phyloP scores from a whole-genome alignment of 2,113 vertebrate species.

The Notarius quadriscutis region DNA sequence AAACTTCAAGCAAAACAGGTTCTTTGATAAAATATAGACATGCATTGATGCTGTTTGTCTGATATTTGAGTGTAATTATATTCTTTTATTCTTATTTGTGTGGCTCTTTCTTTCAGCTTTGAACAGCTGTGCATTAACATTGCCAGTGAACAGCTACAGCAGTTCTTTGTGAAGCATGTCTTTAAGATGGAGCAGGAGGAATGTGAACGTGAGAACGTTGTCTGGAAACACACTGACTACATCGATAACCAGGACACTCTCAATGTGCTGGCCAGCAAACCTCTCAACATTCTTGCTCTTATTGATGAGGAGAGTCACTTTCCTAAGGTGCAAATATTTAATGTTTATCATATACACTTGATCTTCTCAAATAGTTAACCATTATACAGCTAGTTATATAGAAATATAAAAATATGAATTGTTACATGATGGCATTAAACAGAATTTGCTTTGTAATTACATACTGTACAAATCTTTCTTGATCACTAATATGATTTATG shows the following conservation, averaged over 20 bases:
- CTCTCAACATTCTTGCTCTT: constrained; percentile 89
- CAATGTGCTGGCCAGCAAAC: constrained; percentile 82
- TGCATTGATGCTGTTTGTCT: neutral
- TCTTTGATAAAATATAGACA: constrained; percentile 2
- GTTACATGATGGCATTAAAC: neutral
- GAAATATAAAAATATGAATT: neutral
- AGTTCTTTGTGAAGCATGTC: constrained; percentile 91
- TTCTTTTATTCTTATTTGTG: neutral
- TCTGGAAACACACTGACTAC: constrained; percentile 86
- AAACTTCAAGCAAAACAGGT: constrained; percentile 97
- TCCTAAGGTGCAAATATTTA: constrained; percentile 78
- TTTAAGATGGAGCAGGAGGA: constrained; percentile 95
- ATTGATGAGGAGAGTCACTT: constrained; percentile 96
- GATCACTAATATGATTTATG: neutral
- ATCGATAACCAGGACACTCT: constrained; percentile 82
- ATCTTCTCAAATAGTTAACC: neutral
- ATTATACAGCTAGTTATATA: neutral
- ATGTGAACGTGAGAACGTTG: constrained; percentile 81
- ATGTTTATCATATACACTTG: neutral
- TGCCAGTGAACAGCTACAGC: constrained; percentile 96
- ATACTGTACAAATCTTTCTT: neutral
- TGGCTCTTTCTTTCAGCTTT: constrained; percentile 74
- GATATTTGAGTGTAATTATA: neutral
- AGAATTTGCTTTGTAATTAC: neutral
- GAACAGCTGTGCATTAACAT: constrained; percentile 98